phyloP scores from a whole-genome alignment of 1,140 invertebrate species.

The Phthorimaea operculella region DNA sequence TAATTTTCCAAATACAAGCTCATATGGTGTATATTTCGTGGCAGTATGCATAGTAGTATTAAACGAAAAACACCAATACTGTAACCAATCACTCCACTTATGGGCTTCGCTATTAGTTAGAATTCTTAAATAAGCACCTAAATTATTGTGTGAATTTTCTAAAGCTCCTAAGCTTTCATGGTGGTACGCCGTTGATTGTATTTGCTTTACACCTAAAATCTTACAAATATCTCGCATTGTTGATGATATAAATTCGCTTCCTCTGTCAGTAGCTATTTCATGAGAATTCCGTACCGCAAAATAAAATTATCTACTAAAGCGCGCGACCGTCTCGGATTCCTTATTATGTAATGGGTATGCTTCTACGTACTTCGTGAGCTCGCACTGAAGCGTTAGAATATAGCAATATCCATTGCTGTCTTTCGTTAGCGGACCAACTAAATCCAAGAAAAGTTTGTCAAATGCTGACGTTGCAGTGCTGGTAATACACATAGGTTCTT shows the following conservation, averaged over 20 bases:
- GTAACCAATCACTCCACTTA: too few relatives aligned
- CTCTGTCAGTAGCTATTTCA: too few relatives aligned
- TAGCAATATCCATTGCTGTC: background rate
- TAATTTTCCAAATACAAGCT: too few relatives aligned
- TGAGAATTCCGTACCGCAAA: background rate
- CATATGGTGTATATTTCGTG: too few relatives aligned
- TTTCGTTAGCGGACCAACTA: background rate
- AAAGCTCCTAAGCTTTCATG: too few relatives aligned
- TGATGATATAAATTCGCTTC: background rate
- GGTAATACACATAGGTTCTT: conserved; percentile 1
- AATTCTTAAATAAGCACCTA: too few relatives aligned
- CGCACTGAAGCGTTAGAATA: background rate
- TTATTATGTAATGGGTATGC: conserved; percentile 5
- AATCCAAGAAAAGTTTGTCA: background rate
- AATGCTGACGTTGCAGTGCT: background rate
- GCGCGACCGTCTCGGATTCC: background rate
- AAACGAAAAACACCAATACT: too few relatives aligned
- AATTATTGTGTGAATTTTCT: too few relatives aligned
- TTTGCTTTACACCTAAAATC: conserved; percentile 1
- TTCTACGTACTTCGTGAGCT: background rate
- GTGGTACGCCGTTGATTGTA: background rate
- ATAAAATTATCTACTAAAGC: conserved; percentile 4
- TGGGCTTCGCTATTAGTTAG: too few relatives aligned
- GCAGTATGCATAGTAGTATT: too few relatives aligned
- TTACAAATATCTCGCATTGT: conserved; percentile 3